phyloP scores from a whole-genome alignment of 2,888 invertebrate genomes.

The Maniola hyperantus region DNA sequence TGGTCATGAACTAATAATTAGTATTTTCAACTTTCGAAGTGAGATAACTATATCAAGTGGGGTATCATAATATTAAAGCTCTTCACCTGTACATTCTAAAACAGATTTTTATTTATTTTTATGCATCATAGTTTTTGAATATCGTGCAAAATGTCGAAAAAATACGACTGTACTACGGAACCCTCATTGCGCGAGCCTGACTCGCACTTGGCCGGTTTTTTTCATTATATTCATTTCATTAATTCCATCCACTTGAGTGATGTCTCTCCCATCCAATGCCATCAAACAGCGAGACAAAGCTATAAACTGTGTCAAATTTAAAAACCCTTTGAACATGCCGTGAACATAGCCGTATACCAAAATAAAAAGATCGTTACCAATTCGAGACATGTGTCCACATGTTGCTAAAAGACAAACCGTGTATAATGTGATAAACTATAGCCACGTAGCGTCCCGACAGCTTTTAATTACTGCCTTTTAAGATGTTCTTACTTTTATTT shows the following conservation, averaged over 20 bases:
- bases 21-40: too few species aligned
- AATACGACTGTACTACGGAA: too few species aligned
- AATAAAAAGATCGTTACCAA: slow-evolving; percentile 70
- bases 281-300: slow-evolving; percentile 63
- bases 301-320: slow-evolving; percentile 79
- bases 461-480: slow-evolving; percentile 48
- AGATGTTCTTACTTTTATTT: slow-evolving; percentile 38
- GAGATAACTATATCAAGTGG: too few species aligned
- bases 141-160: too few species aligned
- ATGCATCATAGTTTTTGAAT: too few species aligned
- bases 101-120: too few species aligned
- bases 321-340: slow-evolving; percentile 76
- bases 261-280: slow-evolving; percentile 50
- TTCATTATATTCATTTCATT: slow-evolving; percentile 36
- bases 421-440: slow-evolving; percentile 72
- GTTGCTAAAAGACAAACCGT: slow-evolving; percentile 69
- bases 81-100: too few species aligned
- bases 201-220: too few species aligned
- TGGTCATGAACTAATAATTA: too few species aligned
- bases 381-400: slow-evolving; percentile 76
- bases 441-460: slow-evolving; percentile 45
- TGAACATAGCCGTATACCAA: slow-evolving; percentile 68
- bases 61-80: too few species aligned
- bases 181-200: too few species aligned
- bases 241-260: slow-evolving; percentile 49